Evolutionary conservation across 2,888 invertebrate genomes (phyloP), one percentile per base, ranked within the genome.

Genomic region (Amiota mariae): DNA sequence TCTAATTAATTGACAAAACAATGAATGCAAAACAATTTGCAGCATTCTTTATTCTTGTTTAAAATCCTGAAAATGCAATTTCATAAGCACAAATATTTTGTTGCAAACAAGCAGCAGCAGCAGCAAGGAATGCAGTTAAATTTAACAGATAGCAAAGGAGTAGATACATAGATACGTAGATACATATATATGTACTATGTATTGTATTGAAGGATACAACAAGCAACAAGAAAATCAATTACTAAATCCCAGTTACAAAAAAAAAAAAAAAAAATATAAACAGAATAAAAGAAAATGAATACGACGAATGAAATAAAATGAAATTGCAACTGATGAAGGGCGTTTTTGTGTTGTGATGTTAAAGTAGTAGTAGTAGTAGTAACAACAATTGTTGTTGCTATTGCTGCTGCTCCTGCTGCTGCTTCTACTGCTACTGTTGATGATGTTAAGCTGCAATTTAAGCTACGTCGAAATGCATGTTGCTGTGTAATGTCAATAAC

Each of bases 371-470:
- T 24, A 24, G 3, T 36, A 36, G 36, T 36, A 36, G 36, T 36
- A 59, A 59, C 2, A 20, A 59, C 18, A 18, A 20, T 59, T 18
- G 15, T 9, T 18, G 59, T 59, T 59, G 59, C 9, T 24, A 46
- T 11, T 24, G 61, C 36, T 63, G 61, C 12, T 11, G 61, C 20
- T 20, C 6, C 20, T 24, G 61, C 11, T 36, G 6, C 24, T 24
- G 61, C n/a, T n/a, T n/a, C n/a, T 20, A 24, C 20, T 24, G 61
- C 11, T 36, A 13, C 24, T 24, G 61, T 13, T 61, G 61, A 10
- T 12, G 61, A 8, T 63, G 63, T 36, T 59, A 18, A 15, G 59
- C 59, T 63, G 61, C 61, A 61, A 61, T 61, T 61, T 61, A 63
- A 63, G 63, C 63, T 63, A 36, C 63, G 63, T 63, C 13, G 36